phyloP scores from a whole-genome alignment of 2,888 invertebrate species.

The Stenichneumon culpator region DNA sequence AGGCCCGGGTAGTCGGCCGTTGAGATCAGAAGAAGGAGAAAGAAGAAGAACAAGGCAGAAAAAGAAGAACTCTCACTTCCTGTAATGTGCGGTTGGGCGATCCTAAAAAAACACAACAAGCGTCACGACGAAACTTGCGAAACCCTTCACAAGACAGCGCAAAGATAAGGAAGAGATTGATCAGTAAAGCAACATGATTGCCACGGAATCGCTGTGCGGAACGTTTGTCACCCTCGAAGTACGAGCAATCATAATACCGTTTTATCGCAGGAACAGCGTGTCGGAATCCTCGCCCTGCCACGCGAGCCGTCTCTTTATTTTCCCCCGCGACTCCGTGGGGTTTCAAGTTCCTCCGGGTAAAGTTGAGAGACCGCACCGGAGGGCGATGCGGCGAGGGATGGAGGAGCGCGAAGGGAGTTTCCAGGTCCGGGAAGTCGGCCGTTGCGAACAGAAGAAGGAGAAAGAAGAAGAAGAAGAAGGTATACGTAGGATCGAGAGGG shows the following conservation, averaged over 20 bases:
- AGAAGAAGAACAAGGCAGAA: slow-evolving; percentile 64
- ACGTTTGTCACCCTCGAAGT: slow-evolving; percentile 50
- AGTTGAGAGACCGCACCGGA: slow-evolving; percentile 58
- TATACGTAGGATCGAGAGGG: slow-evolving; percentile 59
- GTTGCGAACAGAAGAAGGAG: slow-evolving; percentile 6
- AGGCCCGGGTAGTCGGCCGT: too few relatives aligned
- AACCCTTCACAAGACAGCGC: neutral
- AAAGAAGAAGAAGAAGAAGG: slow-evolving; percentile 39
- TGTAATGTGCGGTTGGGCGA: too few relatives aligned
- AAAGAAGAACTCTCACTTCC: too few relatives aligned
- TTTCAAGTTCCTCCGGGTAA: slow-evolving; percentile 56
- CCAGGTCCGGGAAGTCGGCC: neutral
- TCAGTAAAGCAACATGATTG: slow-evolving; percentile 26
- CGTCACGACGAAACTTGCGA: slow-evolving; percentile 4
- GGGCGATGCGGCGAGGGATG: slow-evolving; percentile 7
- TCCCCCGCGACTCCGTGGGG: slow-evolving; percentile 40
- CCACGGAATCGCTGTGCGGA: slow-evolving; percentile 32
- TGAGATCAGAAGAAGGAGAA: slow-evolving; percentile 38
- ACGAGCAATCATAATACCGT: slow-evolving; percentile 61
- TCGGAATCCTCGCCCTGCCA: neutral
- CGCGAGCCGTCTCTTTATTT: slow-evolving; percentile 52
- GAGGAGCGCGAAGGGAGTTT: slow-evolving; percentile 11
- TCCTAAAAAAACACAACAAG: neutral
- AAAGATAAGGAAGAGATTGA: neutral
- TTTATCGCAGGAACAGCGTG: slow-evolving; percentile 13